Conservation (phyloP, 23 tunicate species). For the Styela plicata region DNA sequence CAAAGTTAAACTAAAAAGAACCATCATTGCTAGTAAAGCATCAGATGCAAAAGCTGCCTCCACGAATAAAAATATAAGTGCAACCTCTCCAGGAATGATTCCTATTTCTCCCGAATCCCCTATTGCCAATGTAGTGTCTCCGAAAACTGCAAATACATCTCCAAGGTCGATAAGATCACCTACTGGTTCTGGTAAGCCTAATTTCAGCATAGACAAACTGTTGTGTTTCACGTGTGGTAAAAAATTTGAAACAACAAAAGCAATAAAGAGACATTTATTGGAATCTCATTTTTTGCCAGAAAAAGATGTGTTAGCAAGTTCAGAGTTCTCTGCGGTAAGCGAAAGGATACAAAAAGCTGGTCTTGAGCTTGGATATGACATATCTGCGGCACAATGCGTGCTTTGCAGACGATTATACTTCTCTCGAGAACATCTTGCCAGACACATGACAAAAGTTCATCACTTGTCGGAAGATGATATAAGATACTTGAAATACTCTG, state of each 20-base stretch:
- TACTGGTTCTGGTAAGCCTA: background rate
- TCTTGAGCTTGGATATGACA: slow-evolving; percentile 5
- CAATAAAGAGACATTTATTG: slow-evolving; percentile 12
- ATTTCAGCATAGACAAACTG: slow-evolving; percentile 7
- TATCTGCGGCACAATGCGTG: slow-evolving; percentile 5
- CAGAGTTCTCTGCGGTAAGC: slow-evolving; percentile 9
- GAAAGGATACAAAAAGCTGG: slow-evolving; percentile 7
- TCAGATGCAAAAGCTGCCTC: background rate
- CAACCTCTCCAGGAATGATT: slow-evolving; percentile 1
- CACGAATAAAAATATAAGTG: background rate
- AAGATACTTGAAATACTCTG: background rate
- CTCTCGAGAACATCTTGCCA: slow-evolving; percentile 18
- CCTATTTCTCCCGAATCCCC: too few relatives aligned
- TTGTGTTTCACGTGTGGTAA: slow-evolving; percentile 8
- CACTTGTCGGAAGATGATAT: background rate
- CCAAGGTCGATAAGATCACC: too few relatives aligned
- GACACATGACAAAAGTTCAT: slow-evolving; percentile 15
- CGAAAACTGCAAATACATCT: background rate
- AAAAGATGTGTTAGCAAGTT: slow-evolving; percentile 18
- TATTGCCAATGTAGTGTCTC: background rate
- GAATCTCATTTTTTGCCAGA: background rate
- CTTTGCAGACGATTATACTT: slow-evolving; percentile 17
- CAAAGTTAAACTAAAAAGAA: background rate
- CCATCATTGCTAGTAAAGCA: background rate
- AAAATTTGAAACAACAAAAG: background rate